A percentile compares a stretch with the other conserved stretches of the same genome.
phyloP scores from a whole-genome alignment of 2,888 invertebrate genomes.

The Lysandra coridon region DNA sequence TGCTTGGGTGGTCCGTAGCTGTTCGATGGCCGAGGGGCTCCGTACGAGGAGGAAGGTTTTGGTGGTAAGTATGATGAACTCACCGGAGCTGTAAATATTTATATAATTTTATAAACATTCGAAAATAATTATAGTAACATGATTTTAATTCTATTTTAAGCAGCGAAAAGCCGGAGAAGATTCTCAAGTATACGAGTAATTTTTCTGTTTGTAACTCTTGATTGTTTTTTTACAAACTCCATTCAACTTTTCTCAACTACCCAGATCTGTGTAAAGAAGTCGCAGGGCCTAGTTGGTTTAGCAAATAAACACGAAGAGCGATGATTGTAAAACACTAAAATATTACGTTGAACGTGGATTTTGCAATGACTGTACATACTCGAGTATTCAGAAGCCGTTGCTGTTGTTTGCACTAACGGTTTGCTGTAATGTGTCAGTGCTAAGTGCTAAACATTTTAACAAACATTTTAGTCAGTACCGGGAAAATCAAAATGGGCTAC shows the following conservation, averaged over 20 bases:
- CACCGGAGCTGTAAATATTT: conserved; percentile 71
- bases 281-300: background rate
- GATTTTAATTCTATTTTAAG: too few species aligned
- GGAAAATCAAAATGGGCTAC: background rate
- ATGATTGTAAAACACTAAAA: conserved; percentile 1
- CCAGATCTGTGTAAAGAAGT: background rate
- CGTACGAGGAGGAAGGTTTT: conserved; percentile 69
- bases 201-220: too few species aligned
- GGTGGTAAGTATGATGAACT: conserved; percentile 82
- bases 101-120: conserved; percentile 37
- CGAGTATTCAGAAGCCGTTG: background rate
- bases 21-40: conserved; percentile 54
- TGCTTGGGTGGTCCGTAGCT: conserved; percentile 42
- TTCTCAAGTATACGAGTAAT: too few species aligned
- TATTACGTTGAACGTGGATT: background rate
- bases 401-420: background rate
- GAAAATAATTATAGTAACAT: background rate
- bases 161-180: too few species aligned
- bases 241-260: background rate
- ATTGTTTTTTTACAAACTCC: background rate
- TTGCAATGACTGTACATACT: background rate
- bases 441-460: background rate
- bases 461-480: background rate
- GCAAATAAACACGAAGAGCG: background rate
- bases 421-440: background rate